Evolutionary conservation across 2,113 vertebrate genomes (phyloP), one percentile per base, ranked within the genome.

Genomic region (Irena cyanogastra): DNA sequence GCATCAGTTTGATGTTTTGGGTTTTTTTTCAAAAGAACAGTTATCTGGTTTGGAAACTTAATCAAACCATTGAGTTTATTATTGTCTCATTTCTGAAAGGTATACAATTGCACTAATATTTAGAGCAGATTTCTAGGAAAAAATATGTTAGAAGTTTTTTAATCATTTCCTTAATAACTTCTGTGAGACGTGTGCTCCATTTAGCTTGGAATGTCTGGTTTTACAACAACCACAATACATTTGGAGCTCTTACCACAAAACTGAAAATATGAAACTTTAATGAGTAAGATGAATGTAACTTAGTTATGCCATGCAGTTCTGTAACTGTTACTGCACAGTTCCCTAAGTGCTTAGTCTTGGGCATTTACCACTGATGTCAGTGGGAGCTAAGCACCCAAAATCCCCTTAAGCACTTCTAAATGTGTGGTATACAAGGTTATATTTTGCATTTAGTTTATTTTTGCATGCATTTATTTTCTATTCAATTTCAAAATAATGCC

Each of bases 21-120:
- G 0, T n/a, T 83, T 90, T 93, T 83, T 81, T 75, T 9, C 61
- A 87, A 33, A 92, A 87, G 69, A 68, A 47, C 9, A 33, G 6
- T 95, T 97, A 92, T 66, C 41, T 47, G 53, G 26, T 83, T 93
- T 91, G 63, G 63, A 92, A 85, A 57, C 89, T 76, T 91, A 92
- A 66, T 96, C 53, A 89, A 91, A 47, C 61, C 23, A 92, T 75
- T 52, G 60, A 42, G 23, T 69, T 87, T 69, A 83, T 87, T 93
- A 60, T 85, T 90, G 21, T 91, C 45, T 95, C 14, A 39, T 13
- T 78, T 95, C 53, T 57, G 35, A 71, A 92, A 92, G 65, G 50
- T 26, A 41, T 11, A 57, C 16, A 24, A 5, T 37, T 80, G 49
- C 10, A 16, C n/a, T 66, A 71, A 30, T 81, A 52, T 72, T 96